These are phyloP conservation scores for Hyalella azteca DNA, from an alignment of 2,888 invertebrate species.

Conservation along the genomic window DNA sequence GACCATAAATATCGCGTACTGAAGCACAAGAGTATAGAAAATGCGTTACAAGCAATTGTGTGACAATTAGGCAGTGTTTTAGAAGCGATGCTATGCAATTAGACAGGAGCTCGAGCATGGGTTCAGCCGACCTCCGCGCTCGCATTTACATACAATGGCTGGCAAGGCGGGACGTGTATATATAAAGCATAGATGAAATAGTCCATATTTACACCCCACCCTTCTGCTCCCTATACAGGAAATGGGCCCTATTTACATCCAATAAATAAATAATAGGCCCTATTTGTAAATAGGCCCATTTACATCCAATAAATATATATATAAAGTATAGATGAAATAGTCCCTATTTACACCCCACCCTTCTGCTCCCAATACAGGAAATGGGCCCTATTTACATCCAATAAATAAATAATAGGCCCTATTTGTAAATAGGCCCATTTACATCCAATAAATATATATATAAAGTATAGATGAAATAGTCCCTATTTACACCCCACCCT, in stretches of 20 bases:
- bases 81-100: conserved; percentile 29
- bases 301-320: neutral
- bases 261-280: too few species aligned
- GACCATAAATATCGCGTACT: too few species aligned
- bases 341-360: conserved; percentile 4
- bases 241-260: neutral
- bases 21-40: neutral
- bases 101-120: neutral
- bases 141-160: conserved; percentile 32
- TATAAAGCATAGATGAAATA: neutral
- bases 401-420: too few species aligned
- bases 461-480: neutral
- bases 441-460: neutral
- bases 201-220: conserved; percentile 4
- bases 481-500: conserved; percentile 4
- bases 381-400: neutral
- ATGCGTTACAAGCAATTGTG: conserved; percentile 5
- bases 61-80: conserved; percentile 35
- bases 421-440: too few species aligned
- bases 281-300: too few species aligned
- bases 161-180: neutral
- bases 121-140: neutral
- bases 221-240: conserved; percentile 10
- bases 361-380: conserved; percentile 11
- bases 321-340: neutral